Conservation (phyloP, 2,113 vertebrate species). For the Spizaetus ornatus region DNA sequence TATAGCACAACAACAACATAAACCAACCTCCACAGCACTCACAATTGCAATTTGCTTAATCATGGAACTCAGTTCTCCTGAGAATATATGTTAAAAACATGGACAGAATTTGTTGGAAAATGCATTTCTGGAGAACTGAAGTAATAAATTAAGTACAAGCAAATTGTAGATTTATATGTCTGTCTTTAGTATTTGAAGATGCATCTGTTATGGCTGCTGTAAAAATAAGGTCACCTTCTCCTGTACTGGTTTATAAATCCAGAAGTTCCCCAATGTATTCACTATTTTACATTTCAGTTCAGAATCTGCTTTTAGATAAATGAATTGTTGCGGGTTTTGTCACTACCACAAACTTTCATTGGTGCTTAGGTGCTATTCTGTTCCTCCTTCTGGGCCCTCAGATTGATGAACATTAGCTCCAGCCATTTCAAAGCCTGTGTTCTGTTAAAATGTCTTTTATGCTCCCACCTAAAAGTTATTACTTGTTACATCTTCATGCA, state of each 20-base stretch:
- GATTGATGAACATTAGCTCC: background rate
- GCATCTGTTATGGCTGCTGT: background rate
- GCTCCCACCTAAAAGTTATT: background rate
- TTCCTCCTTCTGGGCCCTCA: background rate
- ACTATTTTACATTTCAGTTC: background rate
- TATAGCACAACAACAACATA: background rate
- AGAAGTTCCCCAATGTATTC: background rate
- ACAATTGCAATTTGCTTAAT: background rate
- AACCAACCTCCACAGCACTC: background rate
- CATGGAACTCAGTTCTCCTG: background rate
- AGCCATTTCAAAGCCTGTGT: background rate
- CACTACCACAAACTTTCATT: background rate
- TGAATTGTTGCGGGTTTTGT: background rate
- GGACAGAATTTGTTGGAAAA: background rate
- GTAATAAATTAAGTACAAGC: background rate
- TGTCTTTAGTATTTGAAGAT: background rate
- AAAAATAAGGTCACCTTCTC: background rate
- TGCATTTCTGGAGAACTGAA: background rate
- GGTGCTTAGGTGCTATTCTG: background rate
- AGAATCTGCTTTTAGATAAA: background rate
- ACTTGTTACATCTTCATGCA: background rate
- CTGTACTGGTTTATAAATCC: background rate
- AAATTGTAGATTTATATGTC: background rate
- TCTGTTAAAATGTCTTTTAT: background rate
- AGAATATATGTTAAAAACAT: background rate